Evolutionary conservation across 2,888 invertebrate species (phyloP), one percentile per base, ranked within the genome.

Genomic region (Trachelus troglodyta): DNA sequence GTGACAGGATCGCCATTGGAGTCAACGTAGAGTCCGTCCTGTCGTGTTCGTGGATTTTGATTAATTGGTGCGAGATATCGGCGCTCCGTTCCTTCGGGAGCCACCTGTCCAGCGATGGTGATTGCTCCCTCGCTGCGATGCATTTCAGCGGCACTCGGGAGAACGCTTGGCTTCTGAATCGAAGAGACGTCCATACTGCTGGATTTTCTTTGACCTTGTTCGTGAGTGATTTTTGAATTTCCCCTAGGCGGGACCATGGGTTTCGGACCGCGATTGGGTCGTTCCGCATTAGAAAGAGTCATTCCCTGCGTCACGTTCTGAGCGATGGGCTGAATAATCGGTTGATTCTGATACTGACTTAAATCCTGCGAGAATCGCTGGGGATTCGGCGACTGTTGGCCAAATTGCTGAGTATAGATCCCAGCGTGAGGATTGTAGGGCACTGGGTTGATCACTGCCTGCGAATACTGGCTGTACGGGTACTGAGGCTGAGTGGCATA

Each of bases 211-310:
- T 89, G 89, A 0, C 85, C 88, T 0, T 86, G 77, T 74, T 91
- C 91, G 73, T 90, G 89, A 0, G 91, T 91, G 34, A 91, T 91
- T 79, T 91, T 91, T 4, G 91, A 91, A 78, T 89, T 91, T 0
- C 87, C 89, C 9, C 91, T 85, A 0, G 91, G 91, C 1, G 91
- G 91, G 4, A 91, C 91, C 88, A 90, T 87, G 0, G 91, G 91
- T 75, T 91, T 91, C 0, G 91, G 91, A 31, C 91, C 91, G 15
- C 90, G 84, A 40, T 81, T 86, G 0, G 85, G 81, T 76, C 89
- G 82, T 23, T 91, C 91, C 6, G 84, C 81, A 4, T 79, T 84
- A 1, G 85, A 79, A n/a, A 88, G 83, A 1, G 85, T 74, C 11
- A 86, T 85, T 6, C 85, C 85, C 15, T 88, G 87, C 1, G 81